Base-by-base conservation (phyloP, 2,797 vertebrate species). In the Nothura maculosa region DNA sequence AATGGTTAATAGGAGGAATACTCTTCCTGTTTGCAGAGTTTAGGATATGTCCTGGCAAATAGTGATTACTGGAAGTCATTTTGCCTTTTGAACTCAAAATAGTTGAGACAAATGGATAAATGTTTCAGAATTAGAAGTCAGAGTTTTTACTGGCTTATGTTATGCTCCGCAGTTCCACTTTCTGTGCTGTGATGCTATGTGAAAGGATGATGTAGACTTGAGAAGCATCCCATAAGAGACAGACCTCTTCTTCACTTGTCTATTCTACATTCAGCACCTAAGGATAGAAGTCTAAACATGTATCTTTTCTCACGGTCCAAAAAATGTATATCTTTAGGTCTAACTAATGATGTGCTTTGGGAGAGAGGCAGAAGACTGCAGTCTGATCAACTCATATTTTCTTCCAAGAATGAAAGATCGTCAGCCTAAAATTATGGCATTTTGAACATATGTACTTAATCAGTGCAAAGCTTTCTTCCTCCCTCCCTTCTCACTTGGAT, bases 131-230 rank as follows among this genome's bases (percentile, higher is more conserved):
- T 74, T 57, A 73, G 25, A 73, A 32, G 30, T 40, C 22, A 32
- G 21, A 57, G 22, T 38, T 38, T 38, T 38, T 38, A 38, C 20
- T 28, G 43, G 14, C 47, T 75, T 48, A 28, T 34, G 34, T 48
- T 60, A 61, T 61, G 32, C 72, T 47, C 43, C 18, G 36, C 43
- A 60, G 19, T 45, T 45, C 25, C 42, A 45, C 34, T 60, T 61
- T 61, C 4, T 2, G 1, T 42, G 9, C 32, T 1, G 4, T 5
- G 6, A 10, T 70, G 16, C 48, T n/a, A 1, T 32, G 25, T 19
- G 14, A 62, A 54, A 34, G 42, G 36, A 10, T 73, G 40, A 25
- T 61, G 38, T n/a, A 57, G 34, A 10, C 27, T 32, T 36, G 55
- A 55, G 9, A 50, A 55, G 8, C 43, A 40, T 19, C 6, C 24